Conservation (phyloP, 2,113 vertebrate genomes). For the Vidua chalybeata region DNA sequence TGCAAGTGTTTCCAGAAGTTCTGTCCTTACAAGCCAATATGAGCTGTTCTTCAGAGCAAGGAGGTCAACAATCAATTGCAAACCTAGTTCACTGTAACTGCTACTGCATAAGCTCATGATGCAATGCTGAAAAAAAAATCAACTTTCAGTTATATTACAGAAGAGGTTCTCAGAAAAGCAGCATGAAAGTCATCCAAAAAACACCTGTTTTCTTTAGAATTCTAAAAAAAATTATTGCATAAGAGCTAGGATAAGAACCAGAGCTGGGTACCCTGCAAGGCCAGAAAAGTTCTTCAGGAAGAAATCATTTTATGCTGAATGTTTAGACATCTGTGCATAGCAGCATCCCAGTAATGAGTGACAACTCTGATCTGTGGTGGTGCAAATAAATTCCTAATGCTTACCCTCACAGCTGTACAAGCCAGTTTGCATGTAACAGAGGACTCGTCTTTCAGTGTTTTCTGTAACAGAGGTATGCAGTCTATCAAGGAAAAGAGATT, state of each 20-base stretch:
- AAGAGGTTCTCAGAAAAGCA: not conserved
- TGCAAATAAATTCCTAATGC: not conserved
- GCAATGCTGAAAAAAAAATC: conserved; percentile 83
- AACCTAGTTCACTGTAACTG: conserved; percentile 87
- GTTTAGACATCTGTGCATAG: not conserved
- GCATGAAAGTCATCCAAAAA: not conserved
- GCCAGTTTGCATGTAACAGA: conserved; percentile 96
- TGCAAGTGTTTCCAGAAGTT: conserved; percentile 92
- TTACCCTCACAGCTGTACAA: conserved; percentile 92
- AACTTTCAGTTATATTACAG: not conserved
- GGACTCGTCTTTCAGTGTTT: conserved; percentile 88
- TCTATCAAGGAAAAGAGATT: conserved; percentile 86
- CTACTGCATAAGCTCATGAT: conserved; percentile 89
- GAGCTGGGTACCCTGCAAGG: not conserved
- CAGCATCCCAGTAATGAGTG: not conserved
- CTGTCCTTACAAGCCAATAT: conserved; percentile 95
- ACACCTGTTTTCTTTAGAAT: not conserved
- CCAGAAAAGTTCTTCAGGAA: not conserved
- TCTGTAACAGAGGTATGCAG: conserved; percentile 88
- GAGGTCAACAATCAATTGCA: conserved; percentile 87
- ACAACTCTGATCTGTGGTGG: not conserved
- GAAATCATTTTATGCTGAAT: not conserved
- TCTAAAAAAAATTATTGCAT: not conserved
- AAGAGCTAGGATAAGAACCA: not conserved
- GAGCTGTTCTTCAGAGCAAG: conserved; percentile 86